These are phyloP conservation scores for Drosophila mayaguana DNA, from an alignment of 2,888 invertebrate species.

Conservation along the genomic window DNA sequence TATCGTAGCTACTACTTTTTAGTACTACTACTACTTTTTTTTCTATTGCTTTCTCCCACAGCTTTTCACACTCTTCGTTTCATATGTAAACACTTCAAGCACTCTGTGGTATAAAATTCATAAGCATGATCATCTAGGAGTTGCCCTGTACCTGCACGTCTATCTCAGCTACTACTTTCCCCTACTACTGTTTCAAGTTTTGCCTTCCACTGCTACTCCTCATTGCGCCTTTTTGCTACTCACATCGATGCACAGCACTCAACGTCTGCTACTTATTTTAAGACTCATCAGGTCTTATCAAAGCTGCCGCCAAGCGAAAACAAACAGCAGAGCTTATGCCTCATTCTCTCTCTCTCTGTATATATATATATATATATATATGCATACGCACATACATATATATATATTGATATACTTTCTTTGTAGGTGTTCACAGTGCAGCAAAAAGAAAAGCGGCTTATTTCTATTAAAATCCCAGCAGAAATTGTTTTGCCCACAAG, in stretches of 20 bases:
- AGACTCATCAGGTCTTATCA: slow-evolving; percentile 4
- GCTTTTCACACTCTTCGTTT: too few relatives aligned
- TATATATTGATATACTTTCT: neutral
- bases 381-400: neutral
- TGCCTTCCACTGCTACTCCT: neutral
- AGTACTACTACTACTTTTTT: too few relatives aligned
- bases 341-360: neutral
- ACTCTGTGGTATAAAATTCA: too few relatives aligned
- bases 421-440: neutral
- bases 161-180: too few relatives aligned
- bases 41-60: too few relatives aligned
- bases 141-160: too few relatives aligned
- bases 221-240: too few relatives aligned
- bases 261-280: neutral
- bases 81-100: too few relatives aligned
- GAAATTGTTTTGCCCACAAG: slow-evolving; percentile 23
- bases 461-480: slow-evolving; percentile 16
- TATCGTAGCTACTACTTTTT: neutral
- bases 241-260: neutral
- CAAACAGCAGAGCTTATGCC: neutral
- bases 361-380: neutral
- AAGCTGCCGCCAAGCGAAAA: slow-evolving; percentile 4
- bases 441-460: slow-evolving; percentile 10
- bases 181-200: neutral
- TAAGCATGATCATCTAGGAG: too few relatives aligned